Conservation (phyloP, 2,113 vertebrate genomes). For the Prochilodus magdalenae region DNA sequence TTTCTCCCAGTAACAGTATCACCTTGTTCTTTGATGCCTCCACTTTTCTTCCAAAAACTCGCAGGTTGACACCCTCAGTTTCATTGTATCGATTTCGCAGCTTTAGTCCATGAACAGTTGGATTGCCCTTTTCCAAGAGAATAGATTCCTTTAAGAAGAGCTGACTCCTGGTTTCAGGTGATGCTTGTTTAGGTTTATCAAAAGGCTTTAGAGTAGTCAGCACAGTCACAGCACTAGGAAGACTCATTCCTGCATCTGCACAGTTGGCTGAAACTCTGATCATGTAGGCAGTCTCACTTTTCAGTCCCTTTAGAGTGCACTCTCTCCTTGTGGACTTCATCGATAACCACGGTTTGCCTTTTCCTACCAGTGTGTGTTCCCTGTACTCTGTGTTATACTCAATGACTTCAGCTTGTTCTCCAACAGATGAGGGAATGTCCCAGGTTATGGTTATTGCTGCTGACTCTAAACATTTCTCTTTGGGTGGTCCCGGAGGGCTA, state of each 20-base stretch:
- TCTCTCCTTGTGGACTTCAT: constrained; percentile 37
- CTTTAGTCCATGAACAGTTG: constrained; percentile 13
- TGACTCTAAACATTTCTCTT: constrained; percentile 27
- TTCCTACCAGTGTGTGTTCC: constrained; percentile 26
- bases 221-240: constrained; percentile 36
- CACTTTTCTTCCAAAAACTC: constrained; percentile 46
- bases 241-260: constrained; percentile 40
- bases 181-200: neutral
- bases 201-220: constrained; percentile 6
- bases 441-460: constrained; percentile 34
- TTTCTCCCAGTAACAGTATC: constrained; percentile 53
- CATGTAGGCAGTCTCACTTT: constrained; percentile 30
- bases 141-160: constrained; percentile 26
- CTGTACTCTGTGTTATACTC: constrained; percentile 45
- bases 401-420: constrained; percentile 41
- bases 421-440: constrained; percentile 52
- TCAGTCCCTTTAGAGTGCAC: constrained; percentile 39
- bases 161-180: constrained; percentile 13
- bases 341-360: constrained; percentile 35
- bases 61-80: constrained; percentile 8
- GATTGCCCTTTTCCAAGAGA: constrained; percentile 40
- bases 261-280: constrained; percentile 49
- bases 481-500: constrained; percentile 46
- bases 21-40: constrained; percentile 53
- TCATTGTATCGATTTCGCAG: constrained; percentile 10